These are phyloP conservation scores for Muscicapa comitata DNA, from an alignment of 2,797 vertebrate genomes.

Conservation along the genomic window DNA sequence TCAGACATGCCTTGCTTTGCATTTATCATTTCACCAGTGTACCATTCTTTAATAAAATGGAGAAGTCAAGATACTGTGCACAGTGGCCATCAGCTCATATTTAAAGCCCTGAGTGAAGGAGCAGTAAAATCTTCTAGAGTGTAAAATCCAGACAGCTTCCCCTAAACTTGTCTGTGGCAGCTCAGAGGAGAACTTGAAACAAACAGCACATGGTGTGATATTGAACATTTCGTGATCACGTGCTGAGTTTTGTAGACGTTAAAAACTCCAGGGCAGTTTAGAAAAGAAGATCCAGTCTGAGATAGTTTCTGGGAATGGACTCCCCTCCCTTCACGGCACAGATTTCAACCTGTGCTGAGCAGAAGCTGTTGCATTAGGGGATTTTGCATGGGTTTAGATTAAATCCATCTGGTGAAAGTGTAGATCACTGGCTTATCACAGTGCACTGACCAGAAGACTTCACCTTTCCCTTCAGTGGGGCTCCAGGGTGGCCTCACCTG, in stretches of 20 bases:
- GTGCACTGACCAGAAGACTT: neutral
- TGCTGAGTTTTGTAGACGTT: neutral
- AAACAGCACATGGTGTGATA: neutral
- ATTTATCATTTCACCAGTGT: neutral
- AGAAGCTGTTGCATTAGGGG: neutral
- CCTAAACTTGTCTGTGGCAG: neutral
- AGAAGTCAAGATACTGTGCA: neutral
- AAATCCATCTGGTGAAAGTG: neutral
- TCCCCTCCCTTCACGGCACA: neutral
- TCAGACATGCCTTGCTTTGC: neutral
- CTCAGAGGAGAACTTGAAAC: neutral
- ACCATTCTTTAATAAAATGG: neutral
- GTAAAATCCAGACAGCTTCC: conserved; percentile 13
- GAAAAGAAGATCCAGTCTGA: neutral
- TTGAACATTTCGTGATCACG: neutral
- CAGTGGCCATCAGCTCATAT: neutral
- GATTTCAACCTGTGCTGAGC: neutral
- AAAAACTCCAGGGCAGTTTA: neutral
- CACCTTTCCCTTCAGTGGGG: neutral
- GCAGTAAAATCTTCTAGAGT: neutral
- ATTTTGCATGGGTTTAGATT: neutral
- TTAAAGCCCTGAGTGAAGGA: conserved; percentile 5
- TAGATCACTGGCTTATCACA: neutral
- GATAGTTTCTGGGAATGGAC: neutral
- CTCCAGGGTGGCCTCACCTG: accelerated